Evolutionary conservation across 2,888 invertebrate species (phyloP).

Genomic region (Argyresthia goedartella): DNA sequence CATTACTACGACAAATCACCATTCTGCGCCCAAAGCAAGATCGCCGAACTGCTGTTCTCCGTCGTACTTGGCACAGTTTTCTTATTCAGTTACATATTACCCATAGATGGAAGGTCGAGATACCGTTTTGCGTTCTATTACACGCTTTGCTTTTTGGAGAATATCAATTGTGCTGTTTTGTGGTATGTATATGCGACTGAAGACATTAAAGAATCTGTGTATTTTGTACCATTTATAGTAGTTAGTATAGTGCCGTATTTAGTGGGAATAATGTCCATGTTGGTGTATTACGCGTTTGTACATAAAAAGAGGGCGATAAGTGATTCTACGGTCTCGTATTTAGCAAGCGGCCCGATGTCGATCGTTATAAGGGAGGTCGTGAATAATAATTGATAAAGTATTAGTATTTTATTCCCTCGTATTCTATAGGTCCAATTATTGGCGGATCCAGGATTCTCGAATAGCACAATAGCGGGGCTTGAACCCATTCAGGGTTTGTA

Average conservation of each 20-base stretch:
- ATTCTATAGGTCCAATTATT: too few species aligned
- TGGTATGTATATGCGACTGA: slow-evolving; percentile 72
- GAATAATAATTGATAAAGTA: too few species aligned
- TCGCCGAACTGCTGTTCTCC: slow-evolving; percentile 76
- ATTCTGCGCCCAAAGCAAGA: too few species aligned
- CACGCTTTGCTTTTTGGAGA: slow-evolving; percentile 76
- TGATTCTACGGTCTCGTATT: slow-evolving; percentile 7
- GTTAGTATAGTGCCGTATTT: slow-evolving; percentile 75
- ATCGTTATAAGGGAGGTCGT: background rate
- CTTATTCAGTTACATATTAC: slow-evolving; percentile 87
- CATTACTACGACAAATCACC: too few species aligned
- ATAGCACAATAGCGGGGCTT: too few species aligned
- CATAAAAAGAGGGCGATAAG: slow-evolving; percentile 68
- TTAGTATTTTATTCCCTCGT: too few species aligned
- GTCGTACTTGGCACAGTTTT: slow-evolving; percentile 86
- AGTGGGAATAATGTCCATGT: slow-evolving; percentile 77
- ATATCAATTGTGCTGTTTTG: slow-evolving; percentile 71
- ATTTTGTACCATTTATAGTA: slow-evolving; percentile 73
- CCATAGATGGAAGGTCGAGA: slow-evolving; percentile 84
- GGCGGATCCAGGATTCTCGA: too few species aligned
- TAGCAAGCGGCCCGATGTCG: background rate
- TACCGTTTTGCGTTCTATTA: slow-evolving; percentile 78
- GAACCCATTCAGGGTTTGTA: too few species aligned
- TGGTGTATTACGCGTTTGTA: slow-evolving; percentile 78
- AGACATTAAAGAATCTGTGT: slow-evolving; percentile 55